phyloP scores from a whole-genome alignment of 1,140 invertebrate genomes.

The Aporrectodea caliginosa region DNA sequence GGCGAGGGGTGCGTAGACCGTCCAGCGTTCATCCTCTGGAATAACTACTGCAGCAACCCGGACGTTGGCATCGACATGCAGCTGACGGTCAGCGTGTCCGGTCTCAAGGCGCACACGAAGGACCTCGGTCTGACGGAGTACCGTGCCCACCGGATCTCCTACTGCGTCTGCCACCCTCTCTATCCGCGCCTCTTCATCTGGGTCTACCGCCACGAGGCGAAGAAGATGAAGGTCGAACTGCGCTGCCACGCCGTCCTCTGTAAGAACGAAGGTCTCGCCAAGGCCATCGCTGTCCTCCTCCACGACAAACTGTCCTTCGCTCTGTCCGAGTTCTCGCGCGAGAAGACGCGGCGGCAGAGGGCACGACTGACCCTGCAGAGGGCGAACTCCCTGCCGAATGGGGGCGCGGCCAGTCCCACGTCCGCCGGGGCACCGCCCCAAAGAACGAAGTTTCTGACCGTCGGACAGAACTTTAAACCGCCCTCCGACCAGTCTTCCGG shows the following conservation, averaged over 20 bases:
- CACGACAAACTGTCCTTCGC: slow-evolving; percentile 71
- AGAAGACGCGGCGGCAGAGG: slow-evolving; percentile 78
- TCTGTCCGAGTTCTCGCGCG: slow-evolving; percentile 86
- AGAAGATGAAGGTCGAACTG: slow-evolving; percentile 69
- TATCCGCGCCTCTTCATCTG: slow-evolving; percentile 81
- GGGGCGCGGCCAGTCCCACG: not conserved
- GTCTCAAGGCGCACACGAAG: slow-evolving; percentile 88
- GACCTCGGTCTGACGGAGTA: slow-evolving; percentile 97
- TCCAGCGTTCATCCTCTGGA: slow-evolving; percentile 89
- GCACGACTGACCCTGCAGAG: slow-evolving; percentile 66
- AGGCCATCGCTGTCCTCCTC: slow-evolving; percentile 69
- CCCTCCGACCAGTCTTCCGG: slow-evolving; percentile 90
- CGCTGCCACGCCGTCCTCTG: slow-evolving; percentile 97
- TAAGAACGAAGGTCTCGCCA: slow-evolving; percentile 69
- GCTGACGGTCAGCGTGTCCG: slow-evolving; percentile 81
- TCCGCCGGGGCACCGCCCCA: not conserved
- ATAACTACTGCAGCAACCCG: slow-evolving; percentile 69
- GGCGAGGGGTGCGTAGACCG: slow-evolving; percentile 93
- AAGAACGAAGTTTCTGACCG: slow-evolving; percentile 61
- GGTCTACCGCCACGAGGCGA: slow-evolving; percentile 81
- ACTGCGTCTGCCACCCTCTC: slow-evolving; percentile 78
- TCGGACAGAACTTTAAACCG: slow-evolving; percentile 70
- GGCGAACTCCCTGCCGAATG: slow-evolving; percentile 62
- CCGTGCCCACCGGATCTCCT: slow-evolving; percentile 76
- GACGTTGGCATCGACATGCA: slow-evolving; percentile 75